Evolutionary conservation across 2,888 invertebrate species (phyloP).

Genomic region (Cataglyphis albicans): DNA sequence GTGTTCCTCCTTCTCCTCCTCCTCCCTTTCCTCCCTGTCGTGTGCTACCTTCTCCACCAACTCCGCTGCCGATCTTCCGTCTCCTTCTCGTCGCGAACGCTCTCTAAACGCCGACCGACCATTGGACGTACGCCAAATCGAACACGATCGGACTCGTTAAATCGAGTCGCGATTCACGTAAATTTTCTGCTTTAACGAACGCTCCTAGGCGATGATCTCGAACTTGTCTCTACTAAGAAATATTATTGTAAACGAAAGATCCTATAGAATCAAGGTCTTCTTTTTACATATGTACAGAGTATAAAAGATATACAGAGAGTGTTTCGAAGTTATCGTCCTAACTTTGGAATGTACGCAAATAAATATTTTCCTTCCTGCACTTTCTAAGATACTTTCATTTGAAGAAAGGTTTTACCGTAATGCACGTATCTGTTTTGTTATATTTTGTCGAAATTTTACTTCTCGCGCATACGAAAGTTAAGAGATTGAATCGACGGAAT

Average conservation of each 20-base stretch:
- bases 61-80: slow-evolving; percentile 60
- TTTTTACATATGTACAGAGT: slow-evolving; percentile 31
- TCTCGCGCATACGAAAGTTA: neutral
- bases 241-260: slow-evolving; percentile 29
- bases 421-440: neutral
- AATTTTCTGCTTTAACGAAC: slow-evolving; percentile 66
- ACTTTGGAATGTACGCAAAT: neutral
- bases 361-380: slow-evolving; percentile 19
- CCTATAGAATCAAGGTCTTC: slow-evolving; percentile 39
- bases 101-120: slow-evolving; percentile 67
- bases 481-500: neutral
- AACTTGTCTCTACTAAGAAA: slow-evolving; percentile 20
- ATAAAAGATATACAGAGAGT: neutral
- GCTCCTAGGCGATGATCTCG: slow-evolving; percentile 22
- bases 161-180: slow-evolving; percentile 78
- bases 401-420: neutral
- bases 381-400: slow-evolving; percentile 5
- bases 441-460: neutral
- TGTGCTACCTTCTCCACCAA: slow-evolving; percentile 59
- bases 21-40: neutral
- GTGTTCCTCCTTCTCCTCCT: slow-evolving; percentile 64
- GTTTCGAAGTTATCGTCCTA: slow-evolving; percentile 2
- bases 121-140: slow-evolving; percentile 82
- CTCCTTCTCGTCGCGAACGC: slow-evolving; percentile 37
- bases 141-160: slow-evolving; percentile 77